Conservation (phyloP, 1,140 invertebrate genomes). For the Cydia strobilella region DNA sequence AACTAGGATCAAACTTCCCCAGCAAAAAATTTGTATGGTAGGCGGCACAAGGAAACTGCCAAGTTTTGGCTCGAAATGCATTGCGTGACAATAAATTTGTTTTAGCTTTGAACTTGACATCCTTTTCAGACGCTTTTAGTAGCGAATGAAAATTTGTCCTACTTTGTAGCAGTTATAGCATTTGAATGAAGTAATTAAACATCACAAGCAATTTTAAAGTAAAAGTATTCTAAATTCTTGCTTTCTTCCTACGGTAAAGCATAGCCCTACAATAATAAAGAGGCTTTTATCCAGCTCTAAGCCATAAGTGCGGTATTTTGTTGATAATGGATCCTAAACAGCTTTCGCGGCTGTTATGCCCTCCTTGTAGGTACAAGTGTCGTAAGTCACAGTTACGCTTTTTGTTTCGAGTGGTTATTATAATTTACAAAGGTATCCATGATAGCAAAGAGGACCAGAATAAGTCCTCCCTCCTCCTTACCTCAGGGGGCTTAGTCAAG, state of each 20-base stretch:
- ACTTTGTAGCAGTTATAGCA: constrained; percentile 38
- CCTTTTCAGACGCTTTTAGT: background rate
- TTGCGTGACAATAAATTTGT: background rate
- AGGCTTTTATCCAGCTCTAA: constrained; percentile 1
- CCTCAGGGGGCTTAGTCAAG: no score
- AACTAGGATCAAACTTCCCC: no score
- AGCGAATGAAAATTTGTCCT: background rate
- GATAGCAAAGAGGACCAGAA: background rate
- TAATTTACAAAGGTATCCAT: background rate
- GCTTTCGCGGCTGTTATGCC: constrained; percentile 42
- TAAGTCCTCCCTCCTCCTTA: no score
- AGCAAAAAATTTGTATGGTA: no score
- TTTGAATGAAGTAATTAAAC: no score
- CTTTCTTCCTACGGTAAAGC: background rate
- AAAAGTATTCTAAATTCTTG: constrained; percentile 40
- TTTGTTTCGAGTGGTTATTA: background rate
- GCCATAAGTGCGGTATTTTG: constrained; percentile 54
- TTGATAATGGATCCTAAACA: constrained; percentile 56
- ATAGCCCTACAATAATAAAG: background rate
- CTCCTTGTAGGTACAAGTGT: background rate
- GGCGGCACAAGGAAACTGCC: background rate
- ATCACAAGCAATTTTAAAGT: no score
- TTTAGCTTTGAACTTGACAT: background rate
- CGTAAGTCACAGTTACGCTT: background rate
- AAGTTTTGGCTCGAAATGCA: background rate